Conservation (phyloP, 2,888 invertebrate genomes). For the Gortyna flavago region DNA sequence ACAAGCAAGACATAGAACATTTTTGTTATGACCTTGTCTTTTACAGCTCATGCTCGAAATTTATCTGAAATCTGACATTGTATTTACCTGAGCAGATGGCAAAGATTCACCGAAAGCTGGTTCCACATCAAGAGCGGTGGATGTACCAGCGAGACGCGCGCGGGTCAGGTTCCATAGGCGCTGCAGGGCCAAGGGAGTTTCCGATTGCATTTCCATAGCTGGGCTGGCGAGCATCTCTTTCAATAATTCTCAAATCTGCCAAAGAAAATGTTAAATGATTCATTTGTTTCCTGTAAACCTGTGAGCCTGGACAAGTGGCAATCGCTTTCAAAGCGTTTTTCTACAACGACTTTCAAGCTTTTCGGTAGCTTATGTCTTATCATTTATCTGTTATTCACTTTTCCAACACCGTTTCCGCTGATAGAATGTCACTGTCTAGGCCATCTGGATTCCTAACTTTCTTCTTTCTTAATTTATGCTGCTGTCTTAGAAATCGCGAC, state of each 20-base stretch:
- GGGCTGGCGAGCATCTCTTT: slow-evolving; percentile 83
- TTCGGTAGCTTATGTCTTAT: no score
- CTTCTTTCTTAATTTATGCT: slow-evolving; percentile 43
- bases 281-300: background rate
- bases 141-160: slow-evolving; percentile 86
- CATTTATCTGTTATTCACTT: no score
- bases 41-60: no score
- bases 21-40: background rate
- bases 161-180: slow-evolving; percentile 88
- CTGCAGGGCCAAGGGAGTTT: slow-evolving; percentile 88
- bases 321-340: background rate
- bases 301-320: no score
- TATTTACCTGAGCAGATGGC: slow-evolving; percentile 84
- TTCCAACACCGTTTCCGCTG: background rate
- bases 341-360: background rate
- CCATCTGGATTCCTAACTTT: slow-evolving; percentile 32
- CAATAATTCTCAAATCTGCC: slow-evolving; percentile 59
- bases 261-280: slow-evolving; percentile 27
- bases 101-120: slow-evolving; percentile 84
- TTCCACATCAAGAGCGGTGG: slow-evolving; percentile 83
- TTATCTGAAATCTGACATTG: background rate
- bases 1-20: background rate
- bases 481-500: slow-evolving; percentile 27
- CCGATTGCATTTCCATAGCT: slow-evolving; percentile 90
- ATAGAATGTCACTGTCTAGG: background rate